Evolutionary conservation across 2,888 invertebrate genomes (phyloP).

Genomic region (Cylindroiulus punctatus): DNA sequence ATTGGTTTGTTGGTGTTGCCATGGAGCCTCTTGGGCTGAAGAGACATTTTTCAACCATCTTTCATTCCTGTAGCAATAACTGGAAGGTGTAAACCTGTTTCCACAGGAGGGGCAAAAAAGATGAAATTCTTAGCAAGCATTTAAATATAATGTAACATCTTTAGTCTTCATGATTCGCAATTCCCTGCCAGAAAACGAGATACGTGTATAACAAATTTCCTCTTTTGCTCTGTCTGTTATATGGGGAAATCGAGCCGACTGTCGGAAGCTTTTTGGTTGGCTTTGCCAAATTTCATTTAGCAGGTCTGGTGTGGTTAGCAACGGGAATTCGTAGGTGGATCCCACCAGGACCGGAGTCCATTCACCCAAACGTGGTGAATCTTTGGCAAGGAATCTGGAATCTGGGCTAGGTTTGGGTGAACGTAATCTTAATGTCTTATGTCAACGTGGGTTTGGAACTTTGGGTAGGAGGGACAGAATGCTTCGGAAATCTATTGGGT

Average conservation of each 20-base stretch:
- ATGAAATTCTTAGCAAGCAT: background rate
- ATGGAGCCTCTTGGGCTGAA: slow-evolving; percentile 9
- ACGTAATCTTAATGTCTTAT: slow-evolving; percentile 3
- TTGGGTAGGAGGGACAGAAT: no score
- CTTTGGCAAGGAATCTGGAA: background rate
- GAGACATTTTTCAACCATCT: background rate
- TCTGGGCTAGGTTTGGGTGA: background rate
- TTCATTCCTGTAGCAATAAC: background rate
- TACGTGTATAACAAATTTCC: background rate
- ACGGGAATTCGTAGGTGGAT: background rate
- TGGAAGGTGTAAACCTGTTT: background rate
- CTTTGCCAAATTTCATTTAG: background rate
- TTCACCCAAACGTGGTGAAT: background rate
- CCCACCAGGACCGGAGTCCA: background rate
- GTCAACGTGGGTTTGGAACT: background rate
- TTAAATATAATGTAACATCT: background rate
- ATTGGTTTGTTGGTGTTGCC: background rate
- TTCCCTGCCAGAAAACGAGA: background rate
- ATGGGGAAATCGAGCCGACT: slow-evolving; percentile 5
- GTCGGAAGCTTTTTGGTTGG: background rate
- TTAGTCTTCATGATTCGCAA: background rate
- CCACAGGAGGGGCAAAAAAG: background rate
- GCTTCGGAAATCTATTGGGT: no score
- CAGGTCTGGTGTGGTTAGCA: background rate
- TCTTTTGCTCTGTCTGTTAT: background rate